A percentile compares a stretch with the other conserved stretches of the same genome.
These are phyloP conservation scores for Bubo scandiacus DNA, from an alignment of 2,113 vertebrate species.

Conservation along the genomic window DNA sequence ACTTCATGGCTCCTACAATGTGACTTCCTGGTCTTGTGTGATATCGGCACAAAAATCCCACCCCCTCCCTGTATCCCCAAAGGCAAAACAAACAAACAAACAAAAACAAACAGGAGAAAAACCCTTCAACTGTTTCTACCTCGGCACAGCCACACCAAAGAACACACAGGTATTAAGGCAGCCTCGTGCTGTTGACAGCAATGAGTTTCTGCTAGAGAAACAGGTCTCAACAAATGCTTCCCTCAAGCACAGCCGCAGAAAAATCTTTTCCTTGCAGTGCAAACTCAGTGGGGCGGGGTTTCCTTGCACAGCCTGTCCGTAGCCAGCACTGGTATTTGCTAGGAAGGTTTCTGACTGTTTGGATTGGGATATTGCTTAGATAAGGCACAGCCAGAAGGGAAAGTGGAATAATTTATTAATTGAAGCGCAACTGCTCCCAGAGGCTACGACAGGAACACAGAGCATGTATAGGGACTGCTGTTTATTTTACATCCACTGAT, in stretches of 20 bases:
- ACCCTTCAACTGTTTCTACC: not conserved
- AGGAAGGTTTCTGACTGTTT: not conserved
- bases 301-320: not conserved
- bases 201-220: not conserved
- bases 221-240: not conserved
- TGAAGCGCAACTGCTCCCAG: not conserved
- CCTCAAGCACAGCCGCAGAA: not conserved
- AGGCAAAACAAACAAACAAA: not conserved
- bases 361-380: not conserved
- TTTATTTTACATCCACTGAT: not conserved
- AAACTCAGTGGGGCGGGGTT: not conserved
- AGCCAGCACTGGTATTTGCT: not conserved
- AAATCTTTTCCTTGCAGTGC: not conserved
- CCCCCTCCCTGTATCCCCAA: not conserved
- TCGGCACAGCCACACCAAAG: not conserved
- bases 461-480: not conserved
- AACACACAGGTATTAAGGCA: not conserved
- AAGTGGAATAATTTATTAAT: not conserved
- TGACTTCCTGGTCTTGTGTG: not conserved
- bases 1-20: not conserved
- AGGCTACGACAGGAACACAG: not conserved
- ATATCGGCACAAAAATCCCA: not conserved
- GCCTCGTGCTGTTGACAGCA: not conserved
- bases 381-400: not conserved
- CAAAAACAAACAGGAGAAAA: not conserved